phyloP scores from a whole-genome alignment of 1,140 invertebrate genomes.

The Harlomillsia oculata region DNA sequence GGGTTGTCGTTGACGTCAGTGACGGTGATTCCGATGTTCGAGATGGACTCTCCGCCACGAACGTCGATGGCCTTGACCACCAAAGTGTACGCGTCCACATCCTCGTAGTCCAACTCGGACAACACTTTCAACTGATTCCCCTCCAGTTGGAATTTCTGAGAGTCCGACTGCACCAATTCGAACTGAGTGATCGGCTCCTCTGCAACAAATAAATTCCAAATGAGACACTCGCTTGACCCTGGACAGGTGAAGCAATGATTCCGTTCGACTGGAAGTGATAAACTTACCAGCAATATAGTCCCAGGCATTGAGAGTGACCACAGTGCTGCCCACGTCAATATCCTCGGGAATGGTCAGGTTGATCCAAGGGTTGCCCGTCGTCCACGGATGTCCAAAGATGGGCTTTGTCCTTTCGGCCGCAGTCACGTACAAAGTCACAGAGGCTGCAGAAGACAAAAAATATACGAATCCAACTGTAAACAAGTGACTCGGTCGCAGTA shows the following conservation, averaged over 20 bases:
- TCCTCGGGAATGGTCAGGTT: conserved; percentile 62
- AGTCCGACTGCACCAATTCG: conserved; percentile 35
- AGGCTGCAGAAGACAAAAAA: conserved; percentile 40
- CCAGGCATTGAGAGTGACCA: conserved; percentile 62
- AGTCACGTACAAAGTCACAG: conserved; percentile 69
- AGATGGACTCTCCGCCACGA: conserved; percentile 56
- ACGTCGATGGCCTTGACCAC: conserved; percentile 67
- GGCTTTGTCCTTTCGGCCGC: conserved; percentile 69
- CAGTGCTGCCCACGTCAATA: conserved; percentile 61
- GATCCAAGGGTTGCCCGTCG: conserved; percentile 50
- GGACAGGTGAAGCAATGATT: background rate
- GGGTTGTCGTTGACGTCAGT: conserved; percentile 60
- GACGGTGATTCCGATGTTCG: conserved; percentile 59
- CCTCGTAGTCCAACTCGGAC: conserved; percentile 33
- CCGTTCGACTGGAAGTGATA: background rate
- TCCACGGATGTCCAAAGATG: conserved; percentile 55
- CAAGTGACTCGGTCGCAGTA: background rate
- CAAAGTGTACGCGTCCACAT: conserved; percentile 64
- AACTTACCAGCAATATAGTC: conserved; percentile 56
- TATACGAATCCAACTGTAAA: background rate
- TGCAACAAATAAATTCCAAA: conserved; percentile 20
- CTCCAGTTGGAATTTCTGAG: conserved; percentile 19
- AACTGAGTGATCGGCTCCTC: conserved; percentile 38
- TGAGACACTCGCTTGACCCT: background rate
- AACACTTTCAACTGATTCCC: conserved; percentile 22